Conservation (phyloP, 2,888 invertebrate genomes). For the Unio delphinus region DNA sequence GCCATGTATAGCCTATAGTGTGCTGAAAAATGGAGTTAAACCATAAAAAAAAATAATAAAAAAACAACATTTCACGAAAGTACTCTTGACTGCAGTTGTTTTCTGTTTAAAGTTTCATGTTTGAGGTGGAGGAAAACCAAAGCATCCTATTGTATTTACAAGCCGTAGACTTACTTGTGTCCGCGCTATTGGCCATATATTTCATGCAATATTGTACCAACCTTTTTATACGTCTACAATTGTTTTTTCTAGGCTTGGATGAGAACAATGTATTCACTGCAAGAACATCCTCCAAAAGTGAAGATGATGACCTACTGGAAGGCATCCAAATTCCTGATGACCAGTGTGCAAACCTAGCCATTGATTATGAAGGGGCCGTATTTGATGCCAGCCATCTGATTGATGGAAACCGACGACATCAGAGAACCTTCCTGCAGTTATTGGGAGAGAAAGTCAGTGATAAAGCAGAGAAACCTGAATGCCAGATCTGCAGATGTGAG, state of each 20-base stretch:
- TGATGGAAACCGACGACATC: conserved; percentile 36
- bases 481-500: conserved; percentile 72
- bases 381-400: conserved; percentile 75
- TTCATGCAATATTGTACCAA: no score
- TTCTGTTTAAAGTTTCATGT: no score
- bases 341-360: conserved; percentile 79
- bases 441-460: conserved; percentile 66
- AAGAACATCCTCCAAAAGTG: conserved; percentile 79
- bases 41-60: no score
- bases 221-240: no score
- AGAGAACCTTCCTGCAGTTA: conserved; percentile 67
- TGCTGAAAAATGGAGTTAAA: no score
- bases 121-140: no score
- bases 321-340: conserved; percentile 60
- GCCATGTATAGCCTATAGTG: no score
- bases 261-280: conserved; percentile 82
- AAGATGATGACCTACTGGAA: conserved; percentile 80
- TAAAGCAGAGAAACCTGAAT: conserved; percentile 66
- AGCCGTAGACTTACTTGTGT: no score
- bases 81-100: no score
- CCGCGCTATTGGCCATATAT: no score
- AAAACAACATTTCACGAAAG: no score
- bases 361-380: conserved; percentile 79
- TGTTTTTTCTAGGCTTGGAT: conserved; percentile 20
- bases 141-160: no score